Base-by-base conservation (phyloP, 1,140 invertebrate genomes). In the Heliconius congener region DNA sequence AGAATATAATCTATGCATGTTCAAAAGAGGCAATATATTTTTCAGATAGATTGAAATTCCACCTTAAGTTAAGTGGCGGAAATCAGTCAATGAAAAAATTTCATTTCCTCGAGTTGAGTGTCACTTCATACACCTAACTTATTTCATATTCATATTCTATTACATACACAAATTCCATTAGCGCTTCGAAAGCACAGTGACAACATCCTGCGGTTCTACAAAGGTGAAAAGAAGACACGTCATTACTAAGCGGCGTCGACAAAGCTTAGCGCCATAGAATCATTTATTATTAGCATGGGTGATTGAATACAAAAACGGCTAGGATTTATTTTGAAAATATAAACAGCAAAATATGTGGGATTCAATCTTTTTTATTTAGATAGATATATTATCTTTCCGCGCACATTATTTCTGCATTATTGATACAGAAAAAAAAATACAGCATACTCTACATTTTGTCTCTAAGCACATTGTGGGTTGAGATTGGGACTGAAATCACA, bases 201-300 rank as follows among this genome's bases (percentile, higher is more conserved):
- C 60, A 66, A 66, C 57, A 37, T 76, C 55, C 57, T 70, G 75
- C 66, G 75, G 39, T 71, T 66, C 75, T n/a, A 76, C 60, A 60
- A 76, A 76, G 57, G 39, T 66, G 60, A 30, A 66, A 30, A 66
- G 60, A 30, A 66, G 60, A 66, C 75, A 42, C 34, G 37, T 76
- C 75, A 70, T 76, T 76, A 76, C 57, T 70, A 70, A 50, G 57
- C 75, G 75, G 75, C 75, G 11, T 39, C 75, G 57, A 70, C 57
- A 76, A 76, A 76, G 75, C 60, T 30, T 66, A 66, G 23, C 60
- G 60, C 60, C 57, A 76, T 70, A 66, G 57, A 76, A 50, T 30
- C 75, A 76, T 76, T 76, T 76, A 60, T 76, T 37, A 71, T 60
- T 66, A 66, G 27, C 60, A 66, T 66, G 60, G 60, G 60, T 66